Percentiles rank a stretch among this genome's conserved stretches.
These are phyloP conservation scores for Craseonycteris thonglongyai DNA, from an alignment of 2,113 vertebrate species.

Conservation along the genomic window DNA sequence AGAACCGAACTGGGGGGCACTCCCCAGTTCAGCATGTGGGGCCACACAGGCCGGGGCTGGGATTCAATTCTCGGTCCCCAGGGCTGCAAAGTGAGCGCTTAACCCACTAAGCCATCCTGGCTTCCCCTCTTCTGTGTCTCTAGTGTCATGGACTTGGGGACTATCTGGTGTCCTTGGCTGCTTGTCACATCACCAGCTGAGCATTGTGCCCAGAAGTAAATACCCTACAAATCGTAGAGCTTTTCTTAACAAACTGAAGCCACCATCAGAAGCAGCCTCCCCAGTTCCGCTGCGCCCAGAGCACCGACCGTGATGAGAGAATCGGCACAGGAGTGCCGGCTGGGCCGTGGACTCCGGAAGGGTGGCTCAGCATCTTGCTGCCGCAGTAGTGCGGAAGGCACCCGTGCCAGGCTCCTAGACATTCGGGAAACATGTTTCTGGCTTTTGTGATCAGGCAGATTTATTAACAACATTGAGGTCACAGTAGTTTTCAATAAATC, in stretches of 20 bases:
- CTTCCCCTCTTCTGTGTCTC: too few relatives aligned
- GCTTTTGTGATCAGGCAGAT: conserved; percentile 85
- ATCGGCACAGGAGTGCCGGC: too few relatives aligned
- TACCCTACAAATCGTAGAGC: conserved; percentile 54
- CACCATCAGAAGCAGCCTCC: conserved; percentile 74
- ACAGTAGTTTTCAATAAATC: conserved; percentile 89
- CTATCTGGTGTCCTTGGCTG: conserved; percentile 71
- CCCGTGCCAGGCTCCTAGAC: conserved; percentile 38
- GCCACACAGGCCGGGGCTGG: too few relatives aligned
- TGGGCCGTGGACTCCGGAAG: too few relatives aligned
- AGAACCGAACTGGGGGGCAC: too few relatives aligned
- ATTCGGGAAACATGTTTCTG: conserved; percentile 57
- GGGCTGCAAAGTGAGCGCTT: too few relatives aligned
- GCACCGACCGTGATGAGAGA: conserved; percentile 89
- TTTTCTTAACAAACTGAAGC: conserved; percentile 76
- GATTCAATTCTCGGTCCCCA: too few relatives aligned
- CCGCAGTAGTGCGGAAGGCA: conserved; percentile 60
- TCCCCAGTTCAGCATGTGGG: too few relatives aligned
- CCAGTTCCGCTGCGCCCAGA: conserved; percentile 82
- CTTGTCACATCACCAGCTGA: conserved; percentile 68
- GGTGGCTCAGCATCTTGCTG: too few relatives aligned
- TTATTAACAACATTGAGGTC: conserved; percentile 89
- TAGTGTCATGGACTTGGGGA: conserved; percentile 48
- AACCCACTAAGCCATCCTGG: too few relatives aligned
- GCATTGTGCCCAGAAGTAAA: conserved; percentile 72